Conservation (phyloP, 2,888 invertebrate genomes). For the Aphidius colemani region DNA sequence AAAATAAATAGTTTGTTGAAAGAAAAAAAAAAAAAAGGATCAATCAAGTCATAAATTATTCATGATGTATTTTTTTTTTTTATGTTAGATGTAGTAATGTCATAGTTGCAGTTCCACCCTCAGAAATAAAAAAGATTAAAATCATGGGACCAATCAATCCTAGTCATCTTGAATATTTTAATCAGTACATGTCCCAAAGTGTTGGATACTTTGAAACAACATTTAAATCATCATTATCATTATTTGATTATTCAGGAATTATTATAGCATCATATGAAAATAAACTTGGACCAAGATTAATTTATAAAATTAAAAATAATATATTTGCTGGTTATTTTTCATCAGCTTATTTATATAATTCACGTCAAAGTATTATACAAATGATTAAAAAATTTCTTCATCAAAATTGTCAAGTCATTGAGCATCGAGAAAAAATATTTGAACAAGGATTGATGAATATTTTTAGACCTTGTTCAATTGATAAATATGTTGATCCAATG, state of each 20-base stretch:
- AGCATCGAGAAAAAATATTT: constrained; percentile 29
- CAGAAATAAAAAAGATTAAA: constrained; percentile 34
- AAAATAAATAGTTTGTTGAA: background rate
- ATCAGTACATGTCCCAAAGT: constrained; percentile 31
- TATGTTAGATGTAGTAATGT: constrained; percentile 43
- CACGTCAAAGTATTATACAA: no score
- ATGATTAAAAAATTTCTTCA: no score
- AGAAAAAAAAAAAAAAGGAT: constrained; percentile 11
- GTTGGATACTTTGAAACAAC: constrained; percentile 39
- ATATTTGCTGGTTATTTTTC: constrained; percentile 39
- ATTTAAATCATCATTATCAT: constrained; percentile 34
- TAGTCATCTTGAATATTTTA: constrained; percentile 16
- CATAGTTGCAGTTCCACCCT: constrained; percentile 45
- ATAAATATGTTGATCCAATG: constrained; percentile 35
- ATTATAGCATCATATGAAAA: constrained; percentile 31
- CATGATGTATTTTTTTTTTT: background rate
- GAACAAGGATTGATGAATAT: constrained; percentile 39
- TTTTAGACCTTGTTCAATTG: constrained; percentile 38
- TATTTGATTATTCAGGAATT: constrained; percentile 28
- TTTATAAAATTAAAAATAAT: constrained; percentile 33
- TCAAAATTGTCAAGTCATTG: background rate
- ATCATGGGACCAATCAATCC: constrained; percentile 31
- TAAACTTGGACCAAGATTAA: no score
- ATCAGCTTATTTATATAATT: no score
- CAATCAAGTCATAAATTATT: background rate